phyloP scores from a whole-genome alignment of 2,888 invertebrate genomes.

The Caenorhabditis sp. region DNA sequence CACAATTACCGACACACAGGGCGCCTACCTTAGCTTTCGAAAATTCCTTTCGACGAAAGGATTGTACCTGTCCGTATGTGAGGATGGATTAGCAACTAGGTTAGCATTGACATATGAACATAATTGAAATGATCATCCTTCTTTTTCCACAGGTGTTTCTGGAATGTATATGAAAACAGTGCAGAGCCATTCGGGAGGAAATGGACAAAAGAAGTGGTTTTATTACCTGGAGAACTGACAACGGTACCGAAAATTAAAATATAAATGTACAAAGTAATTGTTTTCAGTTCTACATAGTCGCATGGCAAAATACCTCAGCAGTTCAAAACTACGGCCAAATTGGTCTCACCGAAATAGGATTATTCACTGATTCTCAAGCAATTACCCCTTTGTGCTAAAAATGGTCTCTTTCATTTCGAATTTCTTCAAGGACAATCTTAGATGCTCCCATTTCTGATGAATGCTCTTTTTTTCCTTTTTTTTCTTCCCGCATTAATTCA shows the following conservation, averaged over 20 bases:
- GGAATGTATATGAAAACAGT: slow-evolving; percentile 71
- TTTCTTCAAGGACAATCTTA: slow-evolving; percentile 11
- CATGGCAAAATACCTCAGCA: slow-evolving; percentile 64
- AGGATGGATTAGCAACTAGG: slow-evolving; percentile 65
- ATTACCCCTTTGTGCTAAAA: slow-evolving; percentile 67
- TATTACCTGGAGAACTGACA: slow-evolving; percentile 68
- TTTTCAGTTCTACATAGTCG: slow-evolving; percentile 71
- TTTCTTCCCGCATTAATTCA: slow-evolving; percentile 35
- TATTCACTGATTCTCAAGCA: slow-evolving; percentile 69
- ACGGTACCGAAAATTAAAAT: slow-evolving; percentile 41
- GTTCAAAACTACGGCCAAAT: slow-evolving; percentile 72
- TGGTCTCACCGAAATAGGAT: slow-evolving; percentile 70
- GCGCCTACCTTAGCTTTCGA: slow-evolving; percentile 71
- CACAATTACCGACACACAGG: slow-evolving; percentile 64
- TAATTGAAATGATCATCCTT: background rate
- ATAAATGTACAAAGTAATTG: background rate
- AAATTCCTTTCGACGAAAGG: slow-evolving; percentile 74
- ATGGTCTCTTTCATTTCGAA: slow-evolving; percentile 15
- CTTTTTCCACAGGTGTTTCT: slow-evolving; percentile 62
- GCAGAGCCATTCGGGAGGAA: slow-evolving; percentile 64
- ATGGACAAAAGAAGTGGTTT: slow-evolving; percentile 73
- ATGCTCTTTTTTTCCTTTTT: slow-evolving; percentile 26
- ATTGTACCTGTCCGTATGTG: slow-evolving; percentile 67
- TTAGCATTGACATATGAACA: slow-evolving; percentile 21
- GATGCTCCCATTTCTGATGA: slow-evolving; percentile 8